Percentiles rank a stretch among this genome's conserved stretches.
Conservation (phyloP, 37 sponge, comb jelly and placozoan species). For the Chondrilla cf. caribensis region DNA sequence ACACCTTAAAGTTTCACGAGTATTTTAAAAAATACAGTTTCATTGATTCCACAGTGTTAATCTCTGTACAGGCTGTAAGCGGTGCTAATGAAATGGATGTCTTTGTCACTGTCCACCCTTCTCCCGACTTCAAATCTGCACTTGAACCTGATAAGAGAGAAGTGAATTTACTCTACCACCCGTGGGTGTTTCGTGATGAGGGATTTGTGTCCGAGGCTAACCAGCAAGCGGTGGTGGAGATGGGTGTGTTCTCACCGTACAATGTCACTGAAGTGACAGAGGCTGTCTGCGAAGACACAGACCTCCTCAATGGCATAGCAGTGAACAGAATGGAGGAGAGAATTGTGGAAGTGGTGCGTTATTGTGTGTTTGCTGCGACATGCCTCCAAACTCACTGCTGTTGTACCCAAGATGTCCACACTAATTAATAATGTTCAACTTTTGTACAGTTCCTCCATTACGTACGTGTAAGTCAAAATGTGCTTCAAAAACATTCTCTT, state of each 20-base stretch:
- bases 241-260: slow-evolving; percentile 11
- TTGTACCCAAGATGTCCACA: too few relatives aligned
- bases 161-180: slow-evolving; percentile 45
- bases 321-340: not conserved
- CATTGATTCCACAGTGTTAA: too few relatives aligned
- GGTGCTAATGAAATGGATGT: slow-evolving; percentile 13
- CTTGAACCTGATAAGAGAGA: slow-evolving; percentile 32
- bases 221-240: not conserved
- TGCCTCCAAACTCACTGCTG: too few relatives aligned
- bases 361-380: not conserved
- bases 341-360: slow-evolving; percentile 8
- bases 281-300: not conserved
- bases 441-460: too few relatives aligned
- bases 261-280: not conserved
- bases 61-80: too few relatives aligned
- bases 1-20: too few relatives aligned
- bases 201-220: not conserved
- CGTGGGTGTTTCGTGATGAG: slow-evolving; percentile 31
- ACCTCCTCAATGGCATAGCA: not conserved
- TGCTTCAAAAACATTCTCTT: too few relatives aligned
- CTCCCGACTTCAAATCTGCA: slow-evolving; percentile 27
- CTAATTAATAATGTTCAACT: too few relatives aligned
- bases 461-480: too few relatives aligned
- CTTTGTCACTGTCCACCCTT: slow-evolving; percentile 21
- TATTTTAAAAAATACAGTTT: too few relatives aligned